Percentiles rank a stretch among this genome's conserved stretches.
Evolutionary conservation across 2,888 invertebrate species (phyloP).

Genomic region (Drosophila paranaensis): DNA sequence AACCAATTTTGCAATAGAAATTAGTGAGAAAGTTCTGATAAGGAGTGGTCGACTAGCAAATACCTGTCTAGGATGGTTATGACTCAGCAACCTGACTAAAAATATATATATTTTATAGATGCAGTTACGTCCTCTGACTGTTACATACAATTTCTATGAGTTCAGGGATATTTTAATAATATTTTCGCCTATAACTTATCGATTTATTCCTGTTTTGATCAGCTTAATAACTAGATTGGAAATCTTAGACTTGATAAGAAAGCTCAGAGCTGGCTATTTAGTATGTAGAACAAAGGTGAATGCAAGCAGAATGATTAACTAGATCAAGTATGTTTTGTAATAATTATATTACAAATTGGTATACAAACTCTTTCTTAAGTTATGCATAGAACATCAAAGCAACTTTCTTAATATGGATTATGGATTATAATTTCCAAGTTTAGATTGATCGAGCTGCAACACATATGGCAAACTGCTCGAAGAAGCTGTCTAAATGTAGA

Average conservation of each 20-base stretch:
- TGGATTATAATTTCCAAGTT: constrained; percentile 1
- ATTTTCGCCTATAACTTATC: no score
- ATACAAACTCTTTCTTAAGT: not conserved
- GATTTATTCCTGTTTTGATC: not conserved
- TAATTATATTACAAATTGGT: not conserved
- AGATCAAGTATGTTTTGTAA: no score
- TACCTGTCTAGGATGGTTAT: not conserved
- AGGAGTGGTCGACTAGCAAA: not conserved
- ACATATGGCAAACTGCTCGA: not conserved
- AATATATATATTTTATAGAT: no score
- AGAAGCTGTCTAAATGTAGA: constrained; percentile 1
- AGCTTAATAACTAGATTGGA: not conserved
- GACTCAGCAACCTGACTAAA: no score
- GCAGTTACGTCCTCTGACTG: no score
- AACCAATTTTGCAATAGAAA: not conserved
- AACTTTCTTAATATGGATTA: not conserved
- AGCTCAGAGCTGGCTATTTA: not conserved
- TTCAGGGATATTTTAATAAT: no score
- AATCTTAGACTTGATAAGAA: not conserved
- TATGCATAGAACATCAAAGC: not conserved
- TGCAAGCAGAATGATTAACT: no score
- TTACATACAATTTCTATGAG: no score
- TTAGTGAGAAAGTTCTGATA: not conserved
- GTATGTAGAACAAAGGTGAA: not conserved
- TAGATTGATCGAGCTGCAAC: not conserved